phyloP scores from a whole-genome alignment of 2,113 vertebrate genomes.

The Mormyrus iriodes region DNA sequence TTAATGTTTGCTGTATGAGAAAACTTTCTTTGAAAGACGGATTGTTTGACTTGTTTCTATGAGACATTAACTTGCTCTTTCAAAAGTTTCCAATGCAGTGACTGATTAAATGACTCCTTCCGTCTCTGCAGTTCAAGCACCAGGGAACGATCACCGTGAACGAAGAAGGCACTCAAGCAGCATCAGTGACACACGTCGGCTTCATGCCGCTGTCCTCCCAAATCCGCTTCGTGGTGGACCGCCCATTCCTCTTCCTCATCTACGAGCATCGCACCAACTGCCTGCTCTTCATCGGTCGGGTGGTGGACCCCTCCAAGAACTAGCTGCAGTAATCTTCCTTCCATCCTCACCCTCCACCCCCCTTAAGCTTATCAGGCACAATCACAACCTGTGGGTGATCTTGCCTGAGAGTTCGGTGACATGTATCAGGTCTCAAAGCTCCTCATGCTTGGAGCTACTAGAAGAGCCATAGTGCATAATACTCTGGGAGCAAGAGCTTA shows the following conservation, averaged over 20 bases:
- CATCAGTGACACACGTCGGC: conserved; percentile 75
- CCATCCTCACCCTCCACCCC: background rate
- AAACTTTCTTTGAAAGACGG: background rate
- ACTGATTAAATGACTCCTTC: background rate
- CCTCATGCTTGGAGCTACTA: background rate
- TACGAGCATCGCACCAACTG: conserved; percentile 91
- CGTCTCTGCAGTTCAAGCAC: conserved; percentile 75
- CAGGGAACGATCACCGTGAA: conserved; percentile 92
- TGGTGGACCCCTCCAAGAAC: conserved; percentile 72
- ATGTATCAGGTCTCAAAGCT: conserved; percentile 23
- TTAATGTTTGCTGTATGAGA: background rate
- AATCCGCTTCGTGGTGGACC: conserved; percentile 76
- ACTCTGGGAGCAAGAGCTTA: background rate
- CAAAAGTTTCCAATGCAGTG: background rate
- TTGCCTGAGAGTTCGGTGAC: background rate
- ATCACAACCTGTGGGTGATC: background rate
- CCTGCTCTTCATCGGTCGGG: conserved; percentile 87
- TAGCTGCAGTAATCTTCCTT: conserved; percentile 34
- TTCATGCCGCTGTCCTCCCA: conserved; percentile 95
- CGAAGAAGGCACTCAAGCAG: conserved; percentile 89
- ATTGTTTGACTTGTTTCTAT: background rate
- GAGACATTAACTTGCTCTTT: background rate
- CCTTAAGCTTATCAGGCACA: background rate
- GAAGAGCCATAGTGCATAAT: background rate
- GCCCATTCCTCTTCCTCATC: conserved; percentile 87